Evolutionary conservation across 2,888 invertebrate genomes (phyloP), one percentile per base, ranked within the genome.

Genomic region (Mechanitis mazaeus): DNA sequence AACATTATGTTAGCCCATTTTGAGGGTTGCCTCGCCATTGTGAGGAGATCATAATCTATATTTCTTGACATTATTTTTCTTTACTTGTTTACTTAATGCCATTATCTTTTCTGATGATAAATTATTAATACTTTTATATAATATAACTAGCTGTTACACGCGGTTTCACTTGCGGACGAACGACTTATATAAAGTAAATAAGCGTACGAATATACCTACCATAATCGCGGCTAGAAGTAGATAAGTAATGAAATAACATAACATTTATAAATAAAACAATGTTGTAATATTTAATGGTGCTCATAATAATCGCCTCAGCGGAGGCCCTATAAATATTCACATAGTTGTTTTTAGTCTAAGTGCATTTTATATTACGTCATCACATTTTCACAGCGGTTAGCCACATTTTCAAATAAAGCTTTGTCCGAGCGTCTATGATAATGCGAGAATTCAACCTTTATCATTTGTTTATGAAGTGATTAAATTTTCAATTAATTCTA

Each of bases 301-400:
- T 46, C 11, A 12, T 56, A 56, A 56, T 38, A 33, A 46, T 56
- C 46, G 20, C n/a, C 3, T 45, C 12, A 28, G 33, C 20, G 59
- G 35, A 12, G 35, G 7, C 33, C 20, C 35, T 55, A 6, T 11
- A 12, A 46, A 35, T n/a, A 54, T 45, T 45, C 46, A 61, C 64
- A 57, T 81, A 83, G 83, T 82, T 81, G 81, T 83, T 86, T 84
- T 85, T 69, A 68, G 70, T 75, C 82, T 82, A 84, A 85, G 86
- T 85, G 83, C 84, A 85, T 86, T 87, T 86, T 86, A 85, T 85
- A 86, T 88, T 86, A 87, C 85, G 85, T 76, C 81, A 76, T 85
- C 83, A 87, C 85, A 88, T 87, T 87, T 88, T 84, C 81, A 75
- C 76, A 83, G 73, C 81, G 85, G 83, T 83, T 86, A 82, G 80